Percentiles rank a stretch among this genome's conserved stretches.
Evolutionary conservation across 2,113 vertebrate genomes (phyloP).

Genomic region (Mionectes macconnelli): DNA sequence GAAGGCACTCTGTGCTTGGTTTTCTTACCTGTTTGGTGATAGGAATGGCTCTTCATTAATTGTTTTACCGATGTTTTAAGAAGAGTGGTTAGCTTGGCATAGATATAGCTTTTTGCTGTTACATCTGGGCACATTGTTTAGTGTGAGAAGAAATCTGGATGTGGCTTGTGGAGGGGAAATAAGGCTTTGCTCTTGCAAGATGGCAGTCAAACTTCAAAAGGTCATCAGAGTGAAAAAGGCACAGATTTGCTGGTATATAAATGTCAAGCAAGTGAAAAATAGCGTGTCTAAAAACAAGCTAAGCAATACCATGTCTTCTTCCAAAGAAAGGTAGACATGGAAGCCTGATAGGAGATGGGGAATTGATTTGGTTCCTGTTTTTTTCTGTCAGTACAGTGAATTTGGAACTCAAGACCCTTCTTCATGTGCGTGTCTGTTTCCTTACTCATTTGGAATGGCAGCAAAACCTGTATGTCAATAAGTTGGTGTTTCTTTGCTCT

Average conservation of each 20-base stretch:
- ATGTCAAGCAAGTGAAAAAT: background rate
- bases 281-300: background rate
- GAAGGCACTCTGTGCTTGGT: background rate
- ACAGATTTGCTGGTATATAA: background rate
- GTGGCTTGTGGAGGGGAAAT: background rate
- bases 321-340: background rate
- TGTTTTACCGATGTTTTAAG: background rate
- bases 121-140: accelerated
- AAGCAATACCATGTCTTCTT: background rate
- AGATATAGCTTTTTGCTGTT: background rate
- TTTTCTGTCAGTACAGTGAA: background rate
- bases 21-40: background rate
- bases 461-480: background rate
- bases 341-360: background rate
- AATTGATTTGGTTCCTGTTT: background rate
- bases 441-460: background rate
- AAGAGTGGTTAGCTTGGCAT: background rate
- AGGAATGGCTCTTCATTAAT: background rate
- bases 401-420: background rate
- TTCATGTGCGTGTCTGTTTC: background rate
- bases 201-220: background rate
- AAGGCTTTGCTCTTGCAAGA: background rate
- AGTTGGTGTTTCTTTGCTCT: background rate
- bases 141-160: background rate
- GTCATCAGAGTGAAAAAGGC: background rate